phyloP scores from a whole-genome alignment of 2,888 invertebrate species.

The Pseudanteris insignis region DNA sequence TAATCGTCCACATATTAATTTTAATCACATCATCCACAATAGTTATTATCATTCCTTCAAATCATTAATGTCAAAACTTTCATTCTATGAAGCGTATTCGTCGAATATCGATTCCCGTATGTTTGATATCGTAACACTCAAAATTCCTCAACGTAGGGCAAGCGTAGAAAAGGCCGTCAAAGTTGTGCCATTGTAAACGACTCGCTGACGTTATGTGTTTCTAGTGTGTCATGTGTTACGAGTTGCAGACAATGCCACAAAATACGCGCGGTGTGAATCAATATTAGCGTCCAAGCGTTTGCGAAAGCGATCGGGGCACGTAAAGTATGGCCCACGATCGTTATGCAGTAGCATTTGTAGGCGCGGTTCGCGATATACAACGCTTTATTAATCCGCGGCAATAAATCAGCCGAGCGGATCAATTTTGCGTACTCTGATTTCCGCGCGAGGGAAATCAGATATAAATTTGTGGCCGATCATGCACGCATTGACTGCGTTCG shows the following conservation, averaged over 20 bases:
- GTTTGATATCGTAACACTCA: no score
- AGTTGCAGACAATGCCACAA: constrained; percentile 28
- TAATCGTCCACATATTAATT: no score
- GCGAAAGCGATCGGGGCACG: constrained; percentile 30
- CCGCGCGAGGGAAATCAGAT: constrained; percentile 56
- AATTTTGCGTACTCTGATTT: constrained; percentile 61
- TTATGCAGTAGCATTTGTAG: constrained; percentile 41
- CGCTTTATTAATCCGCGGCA: constrained; percentile 62
- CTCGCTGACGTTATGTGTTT: constrained; percentile 27
- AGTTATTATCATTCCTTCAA: no score
- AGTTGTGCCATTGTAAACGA: no score
- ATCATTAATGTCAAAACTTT: no score
- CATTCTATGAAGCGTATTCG: no score
- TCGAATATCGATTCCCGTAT: no score
- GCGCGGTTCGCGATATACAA: constrained; percentile 45
- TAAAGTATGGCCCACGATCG: constrained; percentile 49
- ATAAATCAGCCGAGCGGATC: constrained; percentile 62
- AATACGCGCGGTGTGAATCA: constrained; percentile 46
- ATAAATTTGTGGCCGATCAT: constrained; percentile 57
- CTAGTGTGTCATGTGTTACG: constrained; percentile 31
- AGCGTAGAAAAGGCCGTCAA: no score
- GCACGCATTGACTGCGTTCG: constrained; percentile 49
- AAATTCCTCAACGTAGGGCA: no score
- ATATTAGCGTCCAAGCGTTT: constrained; percentile 43
- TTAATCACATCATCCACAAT: no score